Conservation (phyloP, 2,888 invertebrate genomes). For the Rhamphomyia laevipes region DNA sequence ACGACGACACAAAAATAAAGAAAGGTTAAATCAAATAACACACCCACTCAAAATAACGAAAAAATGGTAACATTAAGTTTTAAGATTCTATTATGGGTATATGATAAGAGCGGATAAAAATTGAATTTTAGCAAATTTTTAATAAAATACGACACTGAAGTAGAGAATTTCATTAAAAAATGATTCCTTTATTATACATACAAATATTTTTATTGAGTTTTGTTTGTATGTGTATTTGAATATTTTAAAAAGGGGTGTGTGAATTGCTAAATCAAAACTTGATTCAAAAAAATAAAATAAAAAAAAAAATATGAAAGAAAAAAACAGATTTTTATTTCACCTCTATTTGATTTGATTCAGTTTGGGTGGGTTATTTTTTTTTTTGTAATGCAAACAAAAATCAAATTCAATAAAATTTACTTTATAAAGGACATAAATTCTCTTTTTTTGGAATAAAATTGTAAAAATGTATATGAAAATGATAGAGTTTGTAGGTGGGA, state of each 20-base stretch:
- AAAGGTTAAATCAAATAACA: slow-evolving; percentile 10
- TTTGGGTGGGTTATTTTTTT: slow-evolving; percentile 3
- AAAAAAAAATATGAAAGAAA: too few species aligned
- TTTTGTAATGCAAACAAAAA: slow-evolving; percentile 13
- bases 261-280: too few species aligned
- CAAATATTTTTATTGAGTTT: slow-evolving; percentile 15
- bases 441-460: too few species aligned
- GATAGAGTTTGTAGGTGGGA: too few species aligned
- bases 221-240: slow-evolving; percentile 9
- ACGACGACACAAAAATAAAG: slow-evolving; percentile 5
- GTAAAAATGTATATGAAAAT: too few species aligned
- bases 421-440: slow-evolving; percentile 12
- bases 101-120: slow-evolving; percentile 19
- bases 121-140: slow-evolving; percentile 24
- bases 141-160: slow-evolving; percentile 25
- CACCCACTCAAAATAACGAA: slow-evolving; percentile 12
- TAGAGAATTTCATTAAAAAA: slow-evolving; percentile 24
- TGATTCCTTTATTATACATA: neutral
- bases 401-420: slow-evolving; percentile 18
- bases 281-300: too few species aligned
- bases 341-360: neutral
- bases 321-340: neutral
- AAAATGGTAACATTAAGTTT: slow-evolving; percentile 17
- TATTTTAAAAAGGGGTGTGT: too few species aligned
- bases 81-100: too few species aligned